A percentile compares a stretch with the other conserved stretches of the same genome.
Conservation (phyloP, 2,888 invertebrate genomes). For the Fragum fragum region DNA sequence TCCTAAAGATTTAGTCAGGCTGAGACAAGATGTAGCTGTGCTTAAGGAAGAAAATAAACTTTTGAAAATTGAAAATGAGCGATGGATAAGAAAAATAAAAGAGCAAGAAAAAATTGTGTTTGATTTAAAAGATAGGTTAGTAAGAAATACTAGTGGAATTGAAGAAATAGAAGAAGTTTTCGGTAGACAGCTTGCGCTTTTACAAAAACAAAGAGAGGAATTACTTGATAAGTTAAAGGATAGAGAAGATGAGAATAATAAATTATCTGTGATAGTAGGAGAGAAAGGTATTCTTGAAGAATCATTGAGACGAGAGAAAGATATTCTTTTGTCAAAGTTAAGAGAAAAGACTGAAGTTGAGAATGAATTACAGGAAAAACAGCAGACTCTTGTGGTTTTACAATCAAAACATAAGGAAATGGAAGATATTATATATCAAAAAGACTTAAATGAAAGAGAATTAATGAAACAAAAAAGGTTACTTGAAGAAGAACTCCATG, state of each 20-base stretch:
- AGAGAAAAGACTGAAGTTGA: conserved; percentile 77
- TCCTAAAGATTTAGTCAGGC: conserved; percentile 62
- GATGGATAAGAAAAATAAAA: conserved; percentile 72
- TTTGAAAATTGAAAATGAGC: conserved; percentile 77
- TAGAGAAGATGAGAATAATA: conserved; percentile 66
- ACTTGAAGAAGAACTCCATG: conserved; percentile 79
- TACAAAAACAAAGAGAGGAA: conserved; percentile 81
- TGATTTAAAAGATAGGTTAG: conserved; percentile 72
- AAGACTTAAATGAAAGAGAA: conserved; percentile 79
- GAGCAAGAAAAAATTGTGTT: conserved; percentile 80
- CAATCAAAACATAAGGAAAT: conserved; percentile 75
- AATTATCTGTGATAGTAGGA: conserved; percentile 70
- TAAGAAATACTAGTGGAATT: conserved; percentile 54
- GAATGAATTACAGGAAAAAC: conserved; percentile 72
- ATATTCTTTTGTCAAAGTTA: conserved; percentile 73
- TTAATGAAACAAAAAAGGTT: conserved; percentile 80
- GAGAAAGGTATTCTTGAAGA: conserved; percentile 77
- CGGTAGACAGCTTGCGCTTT: conserved; percentile 76
- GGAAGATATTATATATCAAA: conserved; percentile 80
- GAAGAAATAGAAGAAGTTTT: conserved; percentile 73
- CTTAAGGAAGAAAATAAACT: conserved; percentile 77
- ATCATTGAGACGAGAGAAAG: conserved; percentile 77
- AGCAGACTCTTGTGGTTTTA: conserved; percentile 74
- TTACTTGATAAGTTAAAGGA: conserved; percentile 75
- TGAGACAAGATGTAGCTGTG: conserved; percentile 73